A percentile compares a stretch with the other conserved stretches of the same genome.
These are phyloP conservation scores for Montipora efflorescens DNA, from an alignment of 64 coral and sea anemone species.

Conservation along the genomic window DNA sequence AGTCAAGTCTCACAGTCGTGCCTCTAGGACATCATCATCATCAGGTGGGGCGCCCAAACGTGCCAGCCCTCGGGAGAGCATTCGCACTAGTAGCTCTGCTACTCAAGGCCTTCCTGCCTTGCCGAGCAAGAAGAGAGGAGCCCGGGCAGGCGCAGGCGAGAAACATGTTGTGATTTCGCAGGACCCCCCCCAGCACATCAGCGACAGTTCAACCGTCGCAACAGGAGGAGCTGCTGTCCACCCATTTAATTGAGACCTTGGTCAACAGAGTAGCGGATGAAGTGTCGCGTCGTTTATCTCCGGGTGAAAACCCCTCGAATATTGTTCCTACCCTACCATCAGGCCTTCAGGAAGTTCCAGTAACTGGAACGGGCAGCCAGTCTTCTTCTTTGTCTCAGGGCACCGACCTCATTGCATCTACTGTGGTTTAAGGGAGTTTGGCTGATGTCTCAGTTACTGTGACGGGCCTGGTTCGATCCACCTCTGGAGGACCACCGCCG, in stretches of 20 bases:
- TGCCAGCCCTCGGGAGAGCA: slow-evolving; percentile 4
- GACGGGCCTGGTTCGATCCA: not conserved
- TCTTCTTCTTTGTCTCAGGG: not conserved
- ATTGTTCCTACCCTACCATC: not conserved
- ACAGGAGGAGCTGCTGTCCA: too few relatives aligned
- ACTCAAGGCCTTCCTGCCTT: too few relatives aligned
- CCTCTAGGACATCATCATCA: not conserved
- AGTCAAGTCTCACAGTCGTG: not conserved
- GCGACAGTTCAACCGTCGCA: too few relatives aligned
- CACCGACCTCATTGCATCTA: not conserved
- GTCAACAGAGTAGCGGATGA: too few relatives aligned
- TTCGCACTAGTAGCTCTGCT: too few relatives aligned
- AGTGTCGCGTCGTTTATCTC: not conserved
- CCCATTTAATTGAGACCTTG: too few relatives aligned
- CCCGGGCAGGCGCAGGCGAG: not conserved
- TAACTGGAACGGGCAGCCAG: not conserved
- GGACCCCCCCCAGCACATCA: not conserved
- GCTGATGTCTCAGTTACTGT: not conserved
- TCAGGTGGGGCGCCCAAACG: not conserved
- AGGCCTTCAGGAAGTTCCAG: slow-evolving; percentile 1
- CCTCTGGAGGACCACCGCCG: not conserved
- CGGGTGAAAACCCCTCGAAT: not conserved
- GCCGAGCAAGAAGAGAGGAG: too few relatives aligned
- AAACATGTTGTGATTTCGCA: too few relatives aligned
- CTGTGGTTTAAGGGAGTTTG: not conserved